phyloP scores from a whole-genome alignment of 1,140 invertebrate species.

The Bicyclus anynana region DNA sequence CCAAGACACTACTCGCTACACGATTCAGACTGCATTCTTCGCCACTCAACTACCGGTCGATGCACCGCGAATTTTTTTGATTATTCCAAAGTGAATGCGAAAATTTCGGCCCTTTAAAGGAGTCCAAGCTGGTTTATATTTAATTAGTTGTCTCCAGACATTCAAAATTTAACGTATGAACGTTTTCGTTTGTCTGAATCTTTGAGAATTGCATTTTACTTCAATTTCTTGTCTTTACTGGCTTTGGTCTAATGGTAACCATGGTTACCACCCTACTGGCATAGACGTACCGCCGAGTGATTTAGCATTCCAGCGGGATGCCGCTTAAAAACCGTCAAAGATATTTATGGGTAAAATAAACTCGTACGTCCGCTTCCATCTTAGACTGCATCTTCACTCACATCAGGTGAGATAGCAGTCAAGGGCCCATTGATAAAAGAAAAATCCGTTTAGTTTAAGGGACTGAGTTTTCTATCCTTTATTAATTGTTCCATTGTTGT shows the following conservation, averaged over 20 bases:
- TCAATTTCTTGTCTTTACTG: background rate
- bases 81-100: slow-evolving; percentile 20
- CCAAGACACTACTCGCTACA: slow-evolving; percentile 41
- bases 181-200: background rate
- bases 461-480: too few relatives aligned
- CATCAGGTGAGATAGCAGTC: too few relatives aligned
- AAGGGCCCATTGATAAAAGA: too few relatives aligned
- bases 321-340: too few relatives aligned
- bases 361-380: too few relatives aligned
- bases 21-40: slow-evolving; percentile 57
- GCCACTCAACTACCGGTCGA: slow-evolving; percentile 52
- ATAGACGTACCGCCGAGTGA: too few relatives aligned
- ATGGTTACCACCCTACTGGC: too few relatives aligned
- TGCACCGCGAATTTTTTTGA: slow-evolving; percentile 30
- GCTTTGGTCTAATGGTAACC: background rate
- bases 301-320: too few relatives aligned
- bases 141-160: slow-evolving; percentile 20
- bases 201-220: slow-evolving; percentile 1
- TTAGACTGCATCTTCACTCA: too few relatives aligned
- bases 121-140: slow-evolving; percentile 3
- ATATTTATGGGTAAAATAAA: too few relatives aligned
- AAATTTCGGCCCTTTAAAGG: slow-evolving; percentile 13
- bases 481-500: too few relatives aligned
- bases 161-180: slow-evolving; percentile 2
- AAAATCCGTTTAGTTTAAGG: too few relatives aligned